Conservation (phyloP, 2,888 invertebrate species). For the Thelaira solivaga region DNA sequence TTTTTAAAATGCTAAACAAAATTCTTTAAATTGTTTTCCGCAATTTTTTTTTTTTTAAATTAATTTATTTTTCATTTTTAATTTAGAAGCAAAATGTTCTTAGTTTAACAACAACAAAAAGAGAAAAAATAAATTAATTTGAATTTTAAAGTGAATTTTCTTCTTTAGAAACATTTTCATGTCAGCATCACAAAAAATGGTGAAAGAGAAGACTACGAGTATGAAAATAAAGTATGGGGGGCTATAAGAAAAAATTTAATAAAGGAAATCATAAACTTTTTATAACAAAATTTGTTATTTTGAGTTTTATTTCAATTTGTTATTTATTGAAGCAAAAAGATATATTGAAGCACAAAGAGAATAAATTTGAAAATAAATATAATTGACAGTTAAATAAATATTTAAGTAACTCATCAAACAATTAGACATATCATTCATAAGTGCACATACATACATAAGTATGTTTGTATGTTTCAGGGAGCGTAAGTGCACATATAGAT, state of each 20-base stretch:
- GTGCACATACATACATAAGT: background rate
- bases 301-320: background rate
- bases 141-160: background rate
- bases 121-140: constrained; percentile 9
- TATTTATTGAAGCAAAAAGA: background rate
- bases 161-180: background rate
- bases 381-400: constrained; percentile 62
- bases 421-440: constrained; percentile 41
- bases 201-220: background rate
- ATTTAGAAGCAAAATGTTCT: background rate
- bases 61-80: background rate
- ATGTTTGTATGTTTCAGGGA: background rate
- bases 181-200: background rate
- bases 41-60: background rate
- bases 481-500: background rate
- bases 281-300: background rate
- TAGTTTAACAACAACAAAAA: background rate
- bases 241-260: background rate
- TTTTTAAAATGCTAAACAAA: constrained; percentile 27
- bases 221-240: background rate
- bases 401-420: constrained; percentile 60
- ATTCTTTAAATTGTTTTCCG: constrained; percentile 39
- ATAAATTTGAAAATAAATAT: constrained; percentile 34
- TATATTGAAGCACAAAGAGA: background rate
- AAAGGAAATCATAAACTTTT: constrained; percentile 5